phyloP scores from a whole-genome alignment of 2,888 invertebrate species.

The Odontomyia ornata region DNA sequence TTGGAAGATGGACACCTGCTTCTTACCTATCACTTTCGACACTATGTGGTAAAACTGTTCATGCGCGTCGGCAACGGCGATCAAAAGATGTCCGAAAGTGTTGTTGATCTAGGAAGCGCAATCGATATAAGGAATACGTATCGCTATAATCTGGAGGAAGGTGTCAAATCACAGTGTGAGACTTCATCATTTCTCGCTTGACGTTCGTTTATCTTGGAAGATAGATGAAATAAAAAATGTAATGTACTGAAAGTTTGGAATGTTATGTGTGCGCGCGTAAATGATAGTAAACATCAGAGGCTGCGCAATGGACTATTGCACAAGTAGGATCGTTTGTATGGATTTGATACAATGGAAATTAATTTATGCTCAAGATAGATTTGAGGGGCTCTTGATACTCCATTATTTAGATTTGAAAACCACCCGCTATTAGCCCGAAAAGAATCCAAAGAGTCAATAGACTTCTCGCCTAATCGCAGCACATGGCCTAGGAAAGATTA shows the following conservation, averaged over 20 bases:
- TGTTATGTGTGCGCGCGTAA: conserved; percentile 16
- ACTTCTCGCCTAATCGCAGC: too few species aligned
- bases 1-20: conserved; percentile 41
- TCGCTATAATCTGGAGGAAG: conserved; percentile 27
- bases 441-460: too few species aligned
- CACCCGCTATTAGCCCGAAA: too few species aligned
- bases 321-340: neutral
- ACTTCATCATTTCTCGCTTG: conserved; percentile 40
- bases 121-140: conserved; percentile 24
- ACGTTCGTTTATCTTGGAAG: conserved; percentile 27
- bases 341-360: too few species aligned
- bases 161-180: conserved; percentile 39
- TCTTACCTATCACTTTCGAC: neutral
- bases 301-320: neutral
- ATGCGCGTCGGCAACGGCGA: conserved; percentile 25
- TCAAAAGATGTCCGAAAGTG: conserved; percentile 40
- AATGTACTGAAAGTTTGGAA: conserved; percentile 3
- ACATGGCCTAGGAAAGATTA: neutral
- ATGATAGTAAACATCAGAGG: neutral
- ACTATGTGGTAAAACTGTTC: neutral
- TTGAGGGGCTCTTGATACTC: too few species aligned
- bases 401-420: too few species aligned
- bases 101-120: conserved; percentile 23
- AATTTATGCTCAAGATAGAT: too few species aligned
- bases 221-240: neutral